phyloP scores from a whole-genome alignment of 2,888 invertebrate genomes.

The Ophioninae sp. region DNA sequence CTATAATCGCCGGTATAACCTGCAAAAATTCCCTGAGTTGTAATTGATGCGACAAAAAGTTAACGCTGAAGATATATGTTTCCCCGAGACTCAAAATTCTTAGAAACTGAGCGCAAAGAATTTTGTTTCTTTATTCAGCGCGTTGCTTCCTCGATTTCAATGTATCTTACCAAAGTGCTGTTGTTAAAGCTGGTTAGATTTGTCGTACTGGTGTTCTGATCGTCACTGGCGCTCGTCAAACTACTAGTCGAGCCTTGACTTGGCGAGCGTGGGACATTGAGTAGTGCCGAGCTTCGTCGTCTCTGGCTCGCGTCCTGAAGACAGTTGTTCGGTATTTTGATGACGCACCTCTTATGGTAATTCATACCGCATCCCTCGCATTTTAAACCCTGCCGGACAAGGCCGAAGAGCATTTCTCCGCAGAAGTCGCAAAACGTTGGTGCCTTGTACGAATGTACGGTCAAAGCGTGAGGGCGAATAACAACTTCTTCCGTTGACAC shows the following conservation, averaged over 20 bases:
- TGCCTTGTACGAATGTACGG: conserved; percentile 98
- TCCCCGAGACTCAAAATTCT: conserved; percentile 49
- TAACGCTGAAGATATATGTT: conserved; percentile 53
- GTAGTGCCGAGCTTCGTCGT: conserved; percentile 77
- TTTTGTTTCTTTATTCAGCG: background rate
- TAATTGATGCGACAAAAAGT: conserved; percentile 19
- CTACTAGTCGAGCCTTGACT: conserved; percentile 89
- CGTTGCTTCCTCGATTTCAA: too few relatives aligned
- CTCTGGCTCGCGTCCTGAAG: conserved; percentile 82
- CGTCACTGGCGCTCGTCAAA: conserved; percentile 83
- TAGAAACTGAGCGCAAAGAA: conserved; percentile 54
- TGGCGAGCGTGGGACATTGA: conserved; percentile 85
- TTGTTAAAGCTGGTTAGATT: conserved; percentile 82
- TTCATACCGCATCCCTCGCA: conserved; percentile 99
- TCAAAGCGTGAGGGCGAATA: conserved; percentile 94
- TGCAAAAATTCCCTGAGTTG: conserved; percentile 58
- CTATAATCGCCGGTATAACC: conserved; percentile 78
- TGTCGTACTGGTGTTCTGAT: conserved; percentile 80
- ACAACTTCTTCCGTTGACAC: conserved; percentile 83
- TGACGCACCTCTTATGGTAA: conserved; percentile 98
- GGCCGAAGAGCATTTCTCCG: conserved; percentile 99
- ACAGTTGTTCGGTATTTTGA: conserved; percentile 99
- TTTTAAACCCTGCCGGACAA: conserved; percentile 98
- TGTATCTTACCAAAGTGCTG: conserved; percentile 87
- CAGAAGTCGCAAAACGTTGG: conserved; percentile 99